Base-by-base conservation (phyloP, 2,888 invertebrate genomes). In the Pherbina coryleti region DNA sequence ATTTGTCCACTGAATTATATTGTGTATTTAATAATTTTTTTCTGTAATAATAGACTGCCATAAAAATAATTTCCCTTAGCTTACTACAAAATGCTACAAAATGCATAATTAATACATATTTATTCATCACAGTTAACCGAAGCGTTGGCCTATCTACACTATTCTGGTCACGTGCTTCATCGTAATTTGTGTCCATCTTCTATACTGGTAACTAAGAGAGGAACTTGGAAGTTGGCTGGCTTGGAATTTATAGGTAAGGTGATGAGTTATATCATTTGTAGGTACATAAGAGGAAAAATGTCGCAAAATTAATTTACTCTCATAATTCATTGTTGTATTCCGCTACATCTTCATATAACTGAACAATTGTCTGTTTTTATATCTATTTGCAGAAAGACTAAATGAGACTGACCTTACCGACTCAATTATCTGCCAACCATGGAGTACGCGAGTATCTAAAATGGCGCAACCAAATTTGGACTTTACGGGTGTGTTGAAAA, bases 211-310 rank as follows among this genome's bases (percentile, higher is more conserved):
- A 97, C 97, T 73, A 96, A 95, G 89, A 93, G 94, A 78, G 97
- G 98, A 81, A 96, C 97, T 60, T 99, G 99, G 99, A 99, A 99
- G 90, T 92, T 99, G 79, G 96, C 95, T 70, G 98, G 98, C 34
- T 92, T 99, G 81, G 98, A 98, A 88, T 98, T 98, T 90, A 92
- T 94, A 82, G 97, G 98, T 95, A 91, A 31, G 64, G 31, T 31
- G 64, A 28, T 44, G 44, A 11, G 44, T 14, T 11, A 44, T 44
- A 14, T 44, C 44, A 14, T 44, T 44, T 11, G 44, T 11, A 44
- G 2, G 44, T 11, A 44, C 14, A 11, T 11, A 11, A 44, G 14
- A 44, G 14, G 14, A 44, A 44, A 44, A 44, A 11, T 44, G 11
- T 44, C 44, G 14, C 44, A 44, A 44, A 44, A 44, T 44, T 44